A percentile compares a stretch with the other conserved stretches of the same genome.
Conservation (phyloP, 2,888 invertebrate species). For the Ectobius pallidus region DNA sequence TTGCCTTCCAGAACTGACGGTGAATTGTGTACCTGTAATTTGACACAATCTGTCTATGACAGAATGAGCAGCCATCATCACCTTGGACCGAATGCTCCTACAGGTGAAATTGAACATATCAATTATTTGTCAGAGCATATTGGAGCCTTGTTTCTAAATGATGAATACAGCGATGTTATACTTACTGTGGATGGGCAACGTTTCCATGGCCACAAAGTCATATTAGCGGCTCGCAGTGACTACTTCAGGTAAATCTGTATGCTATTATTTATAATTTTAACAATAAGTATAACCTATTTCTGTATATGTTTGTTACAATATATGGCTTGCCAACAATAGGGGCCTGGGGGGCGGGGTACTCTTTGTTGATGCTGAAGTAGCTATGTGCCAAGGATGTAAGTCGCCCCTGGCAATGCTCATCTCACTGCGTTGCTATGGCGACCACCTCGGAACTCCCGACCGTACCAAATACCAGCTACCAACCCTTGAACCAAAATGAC, state of each 20-base stretch:
- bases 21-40: not conserved
- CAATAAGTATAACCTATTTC: no score
- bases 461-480: no score
- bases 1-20: not conserved
- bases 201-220: slow-evolving; percentile 77
- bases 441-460: no score
- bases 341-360: no score
- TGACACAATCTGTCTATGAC: not conserved
- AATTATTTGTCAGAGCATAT: slow-evolving; percentile 83
- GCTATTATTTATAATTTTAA: no score
- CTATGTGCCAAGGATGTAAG: no score
- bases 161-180: slow-evolving; percentile 90
- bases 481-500: no score
- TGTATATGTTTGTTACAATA: no score
- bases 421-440: no score
- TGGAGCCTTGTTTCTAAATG: slow-evolving; percentile 81
- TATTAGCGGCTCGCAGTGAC: slow-evolving; percentile 93
- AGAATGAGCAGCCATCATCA: slow-evolving; percentile 49
- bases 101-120: slow-evolving; percentile 70
- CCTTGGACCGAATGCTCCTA: slow-evolving; percentile 52
- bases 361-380: no score
- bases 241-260: slow-evolving; percentile 91
- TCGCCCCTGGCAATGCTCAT: no score
- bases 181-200: slow-evolving; percentile 80
- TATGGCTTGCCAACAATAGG: no score